Conservation (phyloP, 2,113 vertebrate genomes). For the Puntigrus tetrazona region DNA sequence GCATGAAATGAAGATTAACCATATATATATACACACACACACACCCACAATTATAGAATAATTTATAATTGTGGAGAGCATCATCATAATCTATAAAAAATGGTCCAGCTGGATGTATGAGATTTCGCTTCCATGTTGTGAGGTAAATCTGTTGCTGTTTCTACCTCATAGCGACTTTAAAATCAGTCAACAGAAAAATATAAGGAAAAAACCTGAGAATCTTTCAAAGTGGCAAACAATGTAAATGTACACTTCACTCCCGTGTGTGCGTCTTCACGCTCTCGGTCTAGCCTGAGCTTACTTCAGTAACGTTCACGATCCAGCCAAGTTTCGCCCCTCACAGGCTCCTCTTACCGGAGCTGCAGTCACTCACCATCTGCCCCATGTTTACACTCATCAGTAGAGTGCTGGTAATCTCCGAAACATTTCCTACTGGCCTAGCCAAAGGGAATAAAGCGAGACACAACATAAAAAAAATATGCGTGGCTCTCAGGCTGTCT, state of each 20-base stretch:
- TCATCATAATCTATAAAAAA: background rate
- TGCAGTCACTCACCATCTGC: constrained; percentile 79
- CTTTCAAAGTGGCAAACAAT: background rate
- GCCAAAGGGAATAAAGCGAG: constrained; percentile 57
- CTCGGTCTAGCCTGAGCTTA: constrained; percentile 2
- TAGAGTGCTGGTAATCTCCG: constrained; percentile 76
- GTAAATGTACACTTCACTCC: constrained; percentile 1
- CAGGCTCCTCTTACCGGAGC: constrained; percentile 72
- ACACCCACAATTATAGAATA: no score
- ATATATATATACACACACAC: no score
- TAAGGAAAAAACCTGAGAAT: background rate
- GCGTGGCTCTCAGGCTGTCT: background rate
- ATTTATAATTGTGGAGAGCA: background rate
- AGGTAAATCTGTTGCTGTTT: no score
- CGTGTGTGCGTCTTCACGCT: constrained; percentile 26
- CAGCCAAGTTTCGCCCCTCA: constrained; percentile 72
- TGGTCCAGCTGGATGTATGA: no score
- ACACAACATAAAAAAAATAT: background rate
- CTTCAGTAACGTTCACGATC: background rate
- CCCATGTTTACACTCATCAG: constrained; percentile 79
- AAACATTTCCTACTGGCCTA: constrained; percentile 79
- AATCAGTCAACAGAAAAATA: background rate
- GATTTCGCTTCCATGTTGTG: no score
- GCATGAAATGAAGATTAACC: background rate
- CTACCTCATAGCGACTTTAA: background rate